Percentiles rank a stretch among this genome's conserved stretches.
Conservation (phyloP, 2,888 invertebrate species). For the Dynastes maya region DNA sequence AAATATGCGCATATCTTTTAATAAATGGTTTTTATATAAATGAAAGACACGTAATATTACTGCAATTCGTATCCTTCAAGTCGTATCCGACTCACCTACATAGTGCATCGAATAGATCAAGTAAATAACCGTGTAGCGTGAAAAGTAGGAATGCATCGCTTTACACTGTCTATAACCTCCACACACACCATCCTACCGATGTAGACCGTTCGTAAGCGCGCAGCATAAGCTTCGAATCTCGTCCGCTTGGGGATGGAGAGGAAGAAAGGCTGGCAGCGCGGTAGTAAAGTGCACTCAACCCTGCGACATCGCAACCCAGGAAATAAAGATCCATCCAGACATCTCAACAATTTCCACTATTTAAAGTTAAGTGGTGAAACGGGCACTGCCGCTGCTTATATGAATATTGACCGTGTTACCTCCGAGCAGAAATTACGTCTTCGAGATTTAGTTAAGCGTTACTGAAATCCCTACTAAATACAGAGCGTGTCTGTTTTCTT, state of each 20-base stretch:
- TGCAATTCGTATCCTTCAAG: conserved; percentile 12
- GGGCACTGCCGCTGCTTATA: conserved; percentile 36
- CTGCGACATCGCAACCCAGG: conserved; percentile 50
- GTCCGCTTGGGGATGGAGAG: conserved; percentile 13
- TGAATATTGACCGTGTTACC: conserved; percentile 48
- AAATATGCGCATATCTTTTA: no score
- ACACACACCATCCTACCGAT: conserved; percentile 5
- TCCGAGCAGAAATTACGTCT: conserved; percentile 28
- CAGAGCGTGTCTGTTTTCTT: not conserved
- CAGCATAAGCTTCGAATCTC: conserved; percentile 8
- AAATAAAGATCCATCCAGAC: conserved; percentile 53
- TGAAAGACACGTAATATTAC: not conserved
- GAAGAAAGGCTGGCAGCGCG: conserved; percentile 5
- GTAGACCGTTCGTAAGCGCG: conserved; percentile 1
- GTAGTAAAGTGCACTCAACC: conserved; percentile 53
- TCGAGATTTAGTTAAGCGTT: conserved; percentile 23
- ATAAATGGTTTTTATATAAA: no score
- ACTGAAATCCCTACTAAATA: conserved; percentile 16
- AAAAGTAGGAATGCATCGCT: conserved; percentile 17
- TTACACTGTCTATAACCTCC: conserved; percentile 14
- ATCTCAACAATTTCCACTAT: conserved; percentile 50
- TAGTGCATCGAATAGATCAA: conserved; percentile 19
- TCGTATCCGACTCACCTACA: conserved; percentile 14
- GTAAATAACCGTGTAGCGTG: conserved; percentile 21
- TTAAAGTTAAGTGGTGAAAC: conserved; percentile 50